A percentile compares a stretch with the other conserved stretches of the same genome.
phyloP scores from a whole-genome alignment of 2,888 invertebrate genomes.

The Globia sparganii region DNA sequence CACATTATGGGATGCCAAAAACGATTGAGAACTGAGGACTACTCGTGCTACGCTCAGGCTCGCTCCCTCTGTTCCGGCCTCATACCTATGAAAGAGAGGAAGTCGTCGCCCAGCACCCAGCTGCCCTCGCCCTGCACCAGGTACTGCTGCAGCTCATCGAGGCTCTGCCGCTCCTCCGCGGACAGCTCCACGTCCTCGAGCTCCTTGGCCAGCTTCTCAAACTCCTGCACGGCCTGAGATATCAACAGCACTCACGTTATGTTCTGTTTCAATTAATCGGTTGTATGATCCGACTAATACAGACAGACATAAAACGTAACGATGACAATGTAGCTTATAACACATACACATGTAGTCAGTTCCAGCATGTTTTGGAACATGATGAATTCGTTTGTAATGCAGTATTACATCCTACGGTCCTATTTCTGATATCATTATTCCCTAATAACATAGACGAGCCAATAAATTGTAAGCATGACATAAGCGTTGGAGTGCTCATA shows the following conservation, averaged over 20 bases:
- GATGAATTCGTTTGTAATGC: constrained; percentile 5
- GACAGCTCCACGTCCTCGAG: constrained; percentile 92
- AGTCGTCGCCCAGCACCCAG: constrained; percentile 97
- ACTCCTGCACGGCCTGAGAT: constrained; percentile 92
- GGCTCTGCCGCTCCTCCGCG: constrained; percentile 93
- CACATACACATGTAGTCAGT: background rate
- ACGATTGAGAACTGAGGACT: background rate
- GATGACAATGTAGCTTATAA: too few species aligned
- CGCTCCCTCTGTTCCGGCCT: background rate
- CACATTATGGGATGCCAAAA: background rate
- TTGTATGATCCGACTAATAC: background rate
- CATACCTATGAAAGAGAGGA: constrained; percentile 94
- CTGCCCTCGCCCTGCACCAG: constrained; percentile 97
- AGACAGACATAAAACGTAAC: background rate
- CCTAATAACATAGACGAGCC: background rate
- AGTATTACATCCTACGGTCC: background rate
- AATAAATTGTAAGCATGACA: constrained; percentile 23
- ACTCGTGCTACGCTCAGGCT: background rate
- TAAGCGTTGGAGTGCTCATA: constrained; percentile 15
- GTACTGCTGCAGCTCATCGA: constrained; percentile 96
- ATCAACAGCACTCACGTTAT: background rate
- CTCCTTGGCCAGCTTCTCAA: constrained; percentile 92
- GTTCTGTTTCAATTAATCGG: background rate
- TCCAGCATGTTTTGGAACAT: background rate
- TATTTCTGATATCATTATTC: constrained; percentile 10